Percentiles rank a stretch among this genome's conserved stretches.
These are phyloP conservation scores for Operophtera brumata DNA, from an alignment of 2,888 invertebrate species.

Conservation along the genomic window DNA sequence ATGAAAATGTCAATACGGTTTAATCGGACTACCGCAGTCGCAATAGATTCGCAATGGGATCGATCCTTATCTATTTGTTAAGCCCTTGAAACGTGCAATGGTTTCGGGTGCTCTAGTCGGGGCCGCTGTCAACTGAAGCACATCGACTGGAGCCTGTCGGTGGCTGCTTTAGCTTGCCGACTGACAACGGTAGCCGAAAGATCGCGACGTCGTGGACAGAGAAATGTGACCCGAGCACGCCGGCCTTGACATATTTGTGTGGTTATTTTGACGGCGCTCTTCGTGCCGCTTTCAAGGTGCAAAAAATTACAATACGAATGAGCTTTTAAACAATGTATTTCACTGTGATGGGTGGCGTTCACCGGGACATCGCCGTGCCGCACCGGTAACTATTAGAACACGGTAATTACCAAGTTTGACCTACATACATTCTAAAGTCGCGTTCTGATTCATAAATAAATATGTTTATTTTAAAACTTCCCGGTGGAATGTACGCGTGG, in stretches of 20 bases:
- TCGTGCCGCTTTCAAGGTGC: constrained; percentile 47
- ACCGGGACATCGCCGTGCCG: constrained; percentile 9
- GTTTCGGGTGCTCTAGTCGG: background rate
- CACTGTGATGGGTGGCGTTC: constrained; percentile 7
- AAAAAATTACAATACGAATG: constrained; percentile 35
- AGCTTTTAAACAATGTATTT: constrained; percentile 14
- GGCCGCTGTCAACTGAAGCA: background rate
- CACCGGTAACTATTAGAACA: constrained; percentile 15
- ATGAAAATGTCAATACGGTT: constrained; percentile 76
- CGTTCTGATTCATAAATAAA: constrained; percentile 23
- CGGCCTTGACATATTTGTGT: constrained; percentile 60
- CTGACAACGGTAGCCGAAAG: background rate
- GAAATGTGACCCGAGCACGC: constrained; percentile 37
- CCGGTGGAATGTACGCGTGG: constrained; percentile 27
- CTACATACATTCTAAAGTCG: constrained; percentile 27
- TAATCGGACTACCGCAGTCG: constrained; percentile 55
- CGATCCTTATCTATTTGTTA: background rate
- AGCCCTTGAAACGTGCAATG: background rate
- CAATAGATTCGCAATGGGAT: constrained; percentile 41
- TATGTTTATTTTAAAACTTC: constrained; percentile 25
- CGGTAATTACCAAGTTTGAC: constrained; percentile 20
- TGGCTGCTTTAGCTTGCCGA: background rate
- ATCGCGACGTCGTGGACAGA: constrained; percentile 1
- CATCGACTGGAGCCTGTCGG: no score
- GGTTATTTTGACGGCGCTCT: constrained; percentile 50